Percentiles rank a stretch among this genome's conserved stretches.
Conservation (phyloP, 64 coral and sea anemone species). For the Anthopleura sola region DNA sequence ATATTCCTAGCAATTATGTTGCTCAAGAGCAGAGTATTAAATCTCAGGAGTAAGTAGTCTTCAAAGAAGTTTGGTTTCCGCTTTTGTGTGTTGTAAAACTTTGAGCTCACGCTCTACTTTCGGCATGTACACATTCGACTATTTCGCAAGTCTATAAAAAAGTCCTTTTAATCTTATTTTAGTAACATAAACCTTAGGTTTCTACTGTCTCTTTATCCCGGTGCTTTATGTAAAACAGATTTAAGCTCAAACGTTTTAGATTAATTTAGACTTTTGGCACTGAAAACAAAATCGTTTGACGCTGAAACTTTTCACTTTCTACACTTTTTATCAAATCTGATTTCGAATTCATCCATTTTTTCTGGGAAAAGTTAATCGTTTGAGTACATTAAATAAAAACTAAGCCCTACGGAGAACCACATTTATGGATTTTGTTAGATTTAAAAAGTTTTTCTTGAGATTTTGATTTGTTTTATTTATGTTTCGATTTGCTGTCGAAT, state of each 20-base stretch:
- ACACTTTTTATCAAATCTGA: background rate
- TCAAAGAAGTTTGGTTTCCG: constrained; percentile 12
- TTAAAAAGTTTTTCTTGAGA: background rate
- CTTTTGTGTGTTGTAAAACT: constrained; percentile 6
- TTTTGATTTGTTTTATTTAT: background rate
- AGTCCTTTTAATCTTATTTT: background rate
- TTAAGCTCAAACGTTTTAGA: background rate
- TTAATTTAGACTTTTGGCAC: background rate
- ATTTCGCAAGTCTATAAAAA: background rate
- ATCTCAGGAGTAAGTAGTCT: constrained; percentile 92
- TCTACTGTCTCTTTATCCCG: background rate
- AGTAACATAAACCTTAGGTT: background rate
- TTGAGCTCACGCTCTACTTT: background rate
- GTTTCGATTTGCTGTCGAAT: background rate
- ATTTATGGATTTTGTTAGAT: background rate
- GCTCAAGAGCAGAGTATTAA: constrained; percentile 93
- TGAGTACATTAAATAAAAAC: background rate
- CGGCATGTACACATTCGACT: background rate
- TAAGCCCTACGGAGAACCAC: background rate
- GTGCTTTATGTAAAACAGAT: background rate
- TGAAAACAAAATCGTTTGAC: background rate
- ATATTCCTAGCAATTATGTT: constrained; percentile 99
- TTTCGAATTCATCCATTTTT: background rate
- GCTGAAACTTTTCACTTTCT: constrained; percentile 12
- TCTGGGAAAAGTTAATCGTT: background rate